phyloP scores from a whole-genome alignment of 2,113 vertebrate genomes.

The Trematocara zebra region DNA sequence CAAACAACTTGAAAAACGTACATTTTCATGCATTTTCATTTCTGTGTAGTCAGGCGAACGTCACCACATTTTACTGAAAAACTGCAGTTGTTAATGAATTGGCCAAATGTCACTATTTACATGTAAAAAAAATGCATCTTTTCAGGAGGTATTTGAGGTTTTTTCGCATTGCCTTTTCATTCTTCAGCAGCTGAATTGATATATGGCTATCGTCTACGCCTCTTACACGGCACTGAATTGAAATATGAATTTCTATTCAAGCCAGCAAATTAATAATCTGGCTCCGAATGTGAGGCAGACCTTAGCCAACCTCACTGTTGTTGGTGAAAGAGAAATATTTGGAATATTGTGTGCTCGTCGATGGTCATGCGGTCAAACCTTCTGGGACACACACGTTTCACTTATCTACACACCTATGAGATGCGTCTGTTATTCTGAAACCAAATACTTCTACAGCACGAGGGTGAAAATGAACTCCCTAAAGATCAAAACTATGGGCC shows the following conservation, averaged over 20 bases:
- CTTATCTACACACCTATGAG: neutral
- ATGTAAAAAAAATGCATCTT: neutral
- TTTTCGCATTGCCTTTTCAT: neutral
- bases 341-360: neutral
- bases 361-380: neutral
- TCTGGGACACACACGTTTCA: neutral
- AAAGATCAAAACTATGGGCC: neutral
- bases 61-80: neutral
- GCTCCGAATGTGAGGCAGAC: neutral
- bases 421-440: neutral
- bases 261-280: neutral
- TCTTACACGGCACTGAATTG: neutral
- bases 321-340: neutral
- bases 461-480: neutral
- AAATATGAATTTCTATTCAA: neutral
- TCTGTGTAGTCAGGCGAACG: neutral
- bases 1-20: neutral
- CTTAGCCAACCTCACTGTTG: neutral
- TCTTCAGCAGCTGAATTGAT: neutral
- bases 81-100: rapidly evolving
- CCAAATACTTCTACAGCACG: neutral
- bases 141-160: neutral
- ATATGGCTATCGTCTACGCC: neutral
- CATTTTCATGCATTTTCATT: neutral
- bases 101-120: neutral